These are phyloP conservation scores for Drosophila arawakana DNA, from an alignment of 1,140 invertebrate genomes.

Conservation along the genomic window DNA sequence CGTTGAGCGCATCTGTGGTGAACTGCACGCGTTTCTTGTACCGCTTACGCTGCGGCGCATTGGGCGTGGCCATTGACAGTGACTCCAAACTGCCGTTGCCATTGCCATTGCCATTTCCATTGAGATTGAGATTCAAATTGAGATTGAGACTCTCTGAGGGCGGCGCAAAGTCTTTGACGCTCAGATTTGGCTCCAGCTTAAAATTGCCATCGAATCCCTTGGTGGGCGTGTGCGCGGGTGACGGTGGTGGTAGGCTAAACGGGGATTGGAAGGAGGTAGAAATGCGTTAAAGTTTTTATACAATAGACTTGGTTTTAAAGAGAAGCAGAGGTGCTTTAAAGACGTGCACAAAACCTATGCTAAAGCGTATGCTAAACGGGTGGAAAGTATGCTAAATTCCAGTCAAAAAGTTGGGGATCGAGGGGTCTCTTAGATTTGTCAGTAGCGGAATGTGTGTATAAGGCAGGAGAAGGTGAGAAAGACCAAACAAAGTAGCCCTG, in stretches of 20 bases:
- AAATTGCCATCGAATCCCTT: slow-evolving; percentile 83
- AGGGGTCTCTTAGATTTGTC: too few relatives aligned
- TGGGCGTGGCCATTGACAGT: slow-evolving; percentile 52
- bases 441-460: too few relatives aligned
- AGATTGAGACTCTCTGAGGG: slow-evolving; percentile 61
- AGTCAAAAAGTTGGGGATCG: too few relatives aligned
- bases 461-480: too few relatives aligned
- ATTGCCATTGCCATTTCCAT: slow-evolving; percentile 20
- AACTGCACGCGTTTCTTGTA: slow-evolving; percentile 83
- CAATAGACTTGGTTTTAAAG: not conserved
- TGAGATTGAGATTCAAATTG: slow-evolving; percentile 33
- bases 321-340: too few relatives aligned
- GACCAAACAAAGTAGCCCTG: too few relatives aligned
- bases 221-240: slow-evolving; percentile 75
- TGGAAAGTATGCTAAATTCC: too few relatives aligned
- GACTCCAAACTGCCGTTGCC: slow-evolving; percentile 38
- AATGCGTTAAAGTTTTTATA: not conserved
- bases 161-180: slow-evolving; percentile 77
- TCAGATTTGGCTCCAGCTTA: slow-evolving; percentile 82
- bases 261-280: not conserved
- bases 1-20: slow-evolving; percentile 75
- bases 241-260: slow-evolving; percentile 69
- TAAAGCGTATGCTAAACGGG: too few relatives aligned
- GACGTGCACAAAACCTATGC: too few relatives aligned
- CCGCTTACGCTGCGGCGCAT: slow-evolving; percentile 74